Base-by-base conservation (phyloP, 2,888 invertebrate species). In the Timema cristinae region DNA sequence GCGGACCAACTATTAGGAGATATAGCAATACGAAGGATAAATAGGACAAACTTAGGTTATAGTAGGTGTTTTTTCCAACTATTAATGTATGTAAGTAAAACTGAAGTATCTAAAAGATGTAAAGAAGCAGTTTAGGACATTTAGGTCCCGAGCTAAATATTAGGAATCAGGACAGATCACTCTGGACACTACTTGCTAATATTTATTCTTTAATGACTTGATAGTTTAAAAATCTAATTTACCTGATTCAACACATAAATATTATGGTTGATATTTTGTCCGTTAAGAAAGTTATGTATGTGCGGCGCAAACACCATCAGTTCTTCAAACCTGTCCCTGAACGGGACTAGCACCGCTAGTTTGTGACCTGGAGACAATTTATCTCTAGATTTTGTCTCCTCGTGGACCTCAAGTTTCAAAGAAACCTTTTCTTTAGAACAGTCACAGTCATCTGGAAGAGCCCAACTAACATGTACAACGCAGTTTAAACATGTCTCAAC, bases 251-350 rank as follows among this genome's bases (percentile, higher is more conserved):
- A 83, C 66, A 98, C 85, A 81, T 92, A 94, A 82, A 98, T 93
- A 79, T 91, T 89, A 82, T 95, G 93, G 13, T 87, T 84, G 75
- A 98, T 86, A 70, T 88, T 85, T 82, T 98, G 97, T 73, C 87
- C 87, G 63, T 86, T 86, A 52, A 99, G 84, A 82, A 97, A 99
- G 54, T 85, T 84, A 77, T 91, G 88, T 85, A 99, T 91, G 79
- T 97, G 91, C 8, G 98, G 97, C 11, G 90, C 93, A 84, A 98
- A 98, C 77, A 90, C 89, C 71, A 96, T 81, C n/a, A 99, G 85
- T 82, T 99, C 98, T 78, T 98, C 96, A 81, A 97, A 96, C 74
- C 99, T 87, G 82, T 99, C 96, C 77, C 98, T 86, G 83, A 94
- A 98, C 69, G 99, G 99, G 70, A 99, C 95, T 74, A 99, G 83